These are phyloP conservation scores for Sebastes matsubarae DNA, from an alignment of 2,797 vertebrate species.

Conservation along the genomic window DNA sequence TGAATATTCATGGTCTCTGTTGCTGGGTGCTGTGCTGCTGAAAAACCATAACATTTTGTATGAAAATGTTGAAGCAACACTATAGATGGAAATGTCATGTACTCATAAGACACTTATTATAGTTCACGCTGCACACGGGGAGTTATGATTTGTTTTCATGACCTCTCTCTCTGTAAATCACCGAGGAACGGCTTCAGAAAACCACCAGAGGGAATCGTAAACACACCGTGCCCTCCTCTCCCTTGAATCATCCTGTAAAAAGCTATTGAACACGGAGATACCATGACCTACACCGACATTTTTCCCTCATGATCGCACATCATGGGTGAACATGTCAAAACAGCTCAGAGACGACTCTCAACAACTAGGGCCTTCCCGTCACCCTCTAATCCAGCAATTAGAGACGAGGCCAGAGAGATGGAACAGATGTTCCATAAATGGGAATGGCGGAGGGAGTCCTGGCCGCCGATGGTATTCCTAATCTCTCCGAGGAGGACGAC, in stretches of 20 bases:
- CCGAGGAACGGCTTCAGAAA: neutral
- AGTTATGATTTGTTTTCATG: conserved; percentile 8
- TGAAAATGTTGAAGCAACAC: neutral
- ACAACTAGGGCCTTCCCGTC: conserved; percentile 48
- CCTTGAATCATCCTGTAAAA: conserved; percentile 8
- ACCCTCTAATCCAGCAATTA: conserved; percentile 74
- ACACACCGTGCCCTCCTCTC: conserved; percentile 3
- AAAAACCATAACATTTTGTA: neutral
- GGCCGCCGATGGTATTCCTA: conserved; percentile 47
- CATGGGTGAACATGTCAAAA: conserved; percentile 65
- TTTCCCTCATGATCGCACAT: conserved; percentile 52
- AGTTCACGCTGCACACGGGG: neutral
- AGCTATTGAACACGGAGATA: conserved; percentile 12
- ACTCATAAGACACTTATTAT: neutral
- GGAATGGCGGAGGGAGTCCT: conserved; percentile 61
- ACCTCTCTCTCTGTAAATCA: conserved; percentile 15
- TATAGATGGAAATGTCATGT: conserved; percentile 18
- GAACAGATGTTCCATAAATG: conserved; percentile 77
- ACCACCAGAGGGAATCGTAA: conserved; percentile 7
- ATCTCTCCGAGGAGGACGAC: conserved; percentile 51
- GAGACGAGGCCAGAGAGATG: conserved; percentile 62
- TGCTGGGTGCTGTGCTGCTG: neutral
- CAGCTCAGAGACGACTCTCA: conserved; percentile 64
- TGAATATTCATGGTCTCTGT: neutral
- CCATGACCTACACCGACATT: conserved; percentile 41